Evolutionary conservation across 2,113 vertebrate genomes (phyloP), one percentile per base, ranked within the genome.

Genomic region (Peromyscus californicus): DNA sequence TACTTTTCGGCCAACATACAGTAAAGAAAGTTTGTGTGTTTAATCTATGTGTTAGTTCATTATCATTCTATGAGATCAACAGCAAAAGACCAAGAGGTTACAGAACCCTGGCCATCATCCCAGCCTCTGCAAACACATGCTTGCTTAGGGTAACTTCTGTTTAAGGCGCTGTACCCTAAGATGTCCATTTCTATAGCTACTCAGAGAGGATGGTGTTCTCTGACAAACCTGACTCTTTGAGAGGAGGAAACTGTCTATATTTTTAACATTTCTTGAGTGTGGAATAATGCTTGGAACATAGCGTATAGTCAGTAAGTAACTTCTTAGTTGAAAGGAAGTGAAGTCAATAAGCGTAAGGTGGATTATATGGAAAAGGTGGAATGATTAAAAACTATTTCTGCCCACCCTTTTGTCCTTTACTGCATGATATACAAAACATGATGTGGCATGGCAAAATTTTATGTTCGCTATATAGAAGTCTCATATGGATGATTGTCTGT

Each of bases 311-410:
- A n/a, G 63, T 33, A 42, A 75, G 39, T 76, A 31, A 48, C 39
- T 63, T 83, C 63, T 90, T 67, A 42, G 90, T 22, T 9, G 1
- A 91, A 95, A 97, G 42, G 17, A 63, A 95, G 16, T 74, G 19
- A 74, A 17, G 1, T 59, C 59, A 96, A 51, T 76, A 80, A 57
- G 42, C 24, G 36, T 61, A 31, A 91, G 26, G 42, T 29, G 15
- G 29, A 45, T 76, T 72, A 19, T 21, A n/a, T n/a, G 70, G 70
- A 24, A 75, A 75, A 86, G 13, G 65, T 45, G 7, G 54, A 36
- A 48, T 24, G 21, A 91, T 72, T 69, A 76, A 21, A 12, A 93
- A 63, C 36, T 57, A 24, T 74, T 26, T 48, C 75, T 75, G n/a
- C 51, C 33, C 6, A 5, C 6, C 22, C 22, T 88, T 92, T 57